phyloP scores from a whole-genome alignment of 2,888 invertebrate species.

The Pseudococcus jackbeardsleyi region DNA sequence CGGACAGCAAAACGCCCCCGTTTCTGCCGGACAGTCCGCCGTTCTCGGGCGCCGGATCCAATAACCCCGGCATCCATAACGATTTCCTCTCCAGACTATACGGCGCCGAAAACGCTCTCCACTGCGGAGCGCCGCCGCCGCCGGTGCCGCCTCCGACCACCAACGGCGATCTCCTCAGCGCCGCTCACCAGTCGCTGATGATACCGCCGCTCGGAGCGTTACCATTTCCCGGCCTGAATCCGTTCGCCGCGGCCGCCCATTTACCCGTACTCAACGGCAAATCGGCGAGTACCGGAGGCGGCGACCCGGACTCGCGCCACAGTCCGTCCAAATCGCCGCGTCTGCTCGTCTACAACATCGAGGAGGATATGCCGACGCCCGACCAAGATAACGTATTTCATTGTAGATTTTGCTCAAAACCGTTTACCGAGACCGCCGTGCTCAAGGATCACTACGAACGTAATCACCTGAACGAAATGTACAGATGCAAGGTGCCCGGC shows the following conservation, averaged over 20 bases:
- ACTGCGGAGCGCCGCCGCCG: constrained; percentile 19
- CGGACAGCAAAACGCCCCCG: constrained; percentile 67
- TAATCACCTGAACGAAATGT: constrained; percentile 78
- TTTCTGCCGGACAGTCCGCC: constrained; percentile 55
- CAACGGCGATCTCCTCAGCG: constrained; percentile 72
- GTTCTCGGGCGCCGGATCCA: constrained; percentile 69
- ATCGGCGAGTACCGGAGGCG: constrained; percentile 68
- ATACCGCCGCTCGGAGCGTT: constrained; percentile 54
- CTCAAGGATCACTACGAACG: constrained; percentile 82
- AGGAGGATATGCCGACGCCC: constrained; percentile 78
- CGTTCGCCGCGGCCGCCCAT: constrained; percentile 69
- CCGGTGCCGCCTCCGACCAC: constrained; percentile 70
- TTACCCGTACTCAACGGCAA: constrained; percentile 71
- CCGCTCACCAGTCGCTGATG: constrained; percentile 68
- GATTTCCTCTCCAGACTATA: constrained; percentile 85
- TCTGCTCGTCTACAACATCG: constrained; percentile 75
- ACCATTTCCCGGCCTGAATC: constrained; percentile 58
- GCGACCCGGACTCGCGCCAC: constrained; percentile 46
- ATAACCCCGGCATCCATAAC: constrained; percentile 75
- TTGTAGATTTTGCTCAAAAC: constrained; percentile 79
- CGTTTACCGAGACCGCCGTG: constrained; percentile 76
- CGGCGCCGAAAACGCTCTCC: constrained; percentile 72
- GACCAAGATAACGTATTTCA: constrained; percentile 76
- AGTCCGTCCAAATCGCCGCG: constrained; percentile 68
- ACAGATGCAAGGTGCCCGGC: constrained; percentile 81